Evolutionary conservation across 1,140 invertebrate genomes (phyloP), one percentile per base, ranked within the genome.

Genomic region (Andricus grossulariae): DNA sequence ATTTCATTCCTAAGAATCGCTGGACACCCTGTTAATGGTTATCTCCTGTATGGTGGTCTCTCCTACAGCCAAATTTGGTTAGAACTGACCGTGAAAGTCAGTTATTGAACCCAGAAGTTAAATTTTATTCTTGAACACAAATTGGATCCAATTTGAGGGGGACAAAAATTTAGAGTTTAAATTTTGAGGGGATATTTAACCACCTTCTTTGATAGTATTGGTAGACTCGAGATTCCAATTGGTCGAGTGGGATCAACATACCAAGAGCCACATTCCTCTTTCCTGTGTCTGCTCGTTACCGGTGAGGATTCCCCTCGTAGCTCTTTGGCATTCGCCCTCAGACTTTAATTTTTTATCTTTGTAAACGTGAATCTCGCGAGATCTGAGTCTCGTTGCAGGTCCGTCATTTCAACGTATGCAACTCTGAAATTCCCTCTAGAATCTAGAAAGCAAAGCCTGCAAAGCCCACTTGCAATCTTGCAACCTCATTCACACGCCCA

Each of bases 401-500:
- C 60, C 60, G 60, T 66, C 60, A 66, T 60, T 60, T 19, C 57
- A 60, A 60, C 57, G 21, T 66, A 39, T 45, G 39, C 39, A 45
- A 45, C 39, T 11, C 25, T 66, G 57, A 66, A 66, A 66, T 66
- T 66, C 57, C 57, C 57, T 25, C 52, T 8, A 54, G 52, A 54
- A 11, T 45, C 39, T 45, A 45, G 39, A 45, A 45, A 66, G 39
- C 25, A 66, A 66, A 66, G n/a, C 25, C 60, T n/a, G 39, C 25
- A 66, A 66, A 66, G 10, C 25, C 60, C 32, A 66, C 60, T 66
- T 66, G 60, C 39, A 66, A 66, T 66, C 60, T 66, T 66, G 60
- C 60, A 66, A 66, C 60, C 60, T 66, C 60, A 66, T 66, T 66
- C 60, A 45, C 60, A 66, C 60, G 60, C 60, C 32, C 60, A 66